phyloP scores from a whole-genome alignment of 1,140 invertebrate species.

The Drosophila sechellia region DNA sequence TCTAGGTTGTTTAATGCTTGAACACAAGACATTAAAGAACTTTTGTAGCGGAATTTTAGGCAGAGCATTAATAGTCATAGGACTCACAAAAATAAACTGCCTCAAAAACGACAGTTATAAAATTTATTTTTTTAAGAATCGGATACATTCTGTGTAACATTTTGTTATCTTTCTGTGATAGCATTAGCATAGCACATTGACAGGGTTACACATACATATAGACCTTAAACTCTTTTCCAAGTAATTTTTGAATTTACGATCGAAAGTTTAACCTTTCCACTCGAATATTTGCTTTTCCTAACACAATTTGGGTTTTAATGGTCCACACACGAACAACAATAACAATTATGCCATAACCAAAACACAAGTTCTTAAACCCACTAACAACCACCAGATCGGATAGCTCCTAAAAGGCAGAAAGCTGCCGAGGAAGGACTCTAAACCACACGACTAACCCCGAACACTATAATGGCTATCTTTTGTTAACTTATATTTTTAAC shows the following conservation, averaged over 20 bases:
- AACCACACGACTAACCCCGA: conserved; percentile 31
- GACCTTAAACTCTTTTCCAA: not conserved
- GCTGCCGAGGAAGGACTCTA: conserved; percentile 5
- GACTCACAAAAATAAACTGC: no score
- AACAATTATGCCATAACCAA: conserved; percentile 54
- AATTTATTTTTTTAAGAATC: no score
- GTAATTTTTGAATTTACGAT: no score
- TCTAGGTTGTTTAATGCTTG: not conserved
- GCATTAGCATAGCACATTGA: no score
- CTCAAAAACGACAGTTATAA: not conserved
- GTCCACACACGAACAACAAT: conserved; percentile 31
- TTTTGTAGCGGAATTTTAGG: not conserved
- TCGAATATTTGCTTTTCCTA: conserved; percentile 41
- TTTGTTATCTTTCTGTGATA: no score
- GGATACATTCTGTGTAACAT: no score
- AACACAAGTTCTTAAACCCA: conserved; percentile 29
- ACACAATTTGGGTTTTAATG: conserved; percentile 59
- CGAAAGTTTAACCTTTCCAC: conserved; percentile 7
- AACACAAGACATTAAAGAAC: not conserved
- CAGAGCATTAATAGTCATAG: no score
- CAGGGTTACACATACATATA: no score
- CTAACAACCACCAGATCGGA: conserved; percentile 43
- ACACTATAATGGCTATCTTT: conserved; percentile 26
- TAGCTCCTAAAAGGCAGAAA: not conserved
- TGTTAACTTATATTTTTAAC: not conserved